A percentile compares a stretch with the other conserved stretches of the same genome.
phyloP scores from a whole-genome alignment of 2,888 invertebrate genomes.

The Abrostola tripartita region DNA sequence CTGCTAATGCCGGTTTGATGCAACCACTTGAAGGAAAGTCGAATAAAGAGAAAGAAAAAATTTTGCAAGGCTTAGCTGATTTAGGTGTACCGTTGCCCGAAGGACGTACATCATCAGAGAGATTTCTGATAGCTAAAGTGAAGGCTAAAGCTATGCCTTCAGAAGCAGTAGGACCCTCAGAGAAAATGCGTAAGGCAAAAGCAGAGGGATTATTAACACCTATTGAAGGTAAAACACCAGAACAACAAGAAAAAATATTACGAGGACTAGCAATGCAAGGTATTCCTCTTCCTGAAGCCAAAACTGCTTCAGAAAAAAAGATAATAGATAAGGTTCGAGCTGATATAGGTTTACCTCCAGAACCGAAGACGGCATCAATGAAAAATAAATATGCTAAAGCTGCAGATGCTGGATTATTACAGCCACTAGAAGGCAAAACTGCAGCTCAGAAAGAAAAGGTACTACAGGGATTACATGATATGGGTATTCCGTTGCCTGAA shows the following conservation, averaged over 20 bases:
- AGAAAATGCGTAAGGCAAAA: constrained; percentile 54
- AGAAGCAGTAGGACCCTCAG: constrained; percentile 50
- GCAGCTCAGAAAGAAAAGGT: constrained; percentile 46
- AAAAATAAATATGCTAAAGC: constrained; percentile 51
- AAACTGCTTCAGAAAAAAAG: constrained; percentile 51
- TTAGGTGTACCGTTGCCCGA: constrained; percentile 58
- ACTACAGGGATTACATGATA: constrained; percentile 23
- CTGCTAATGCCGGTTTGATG: constrained; percentile 51
- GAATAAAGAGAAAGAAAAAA: constrained; percentile 54
- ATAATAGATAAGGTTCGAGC: not conserved
- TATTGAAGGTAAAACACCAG: constrained; percentile 46
- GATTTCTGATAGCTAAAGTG: constrained; percentile 49
- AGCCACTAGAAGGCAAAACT: constrained; percentile 50
- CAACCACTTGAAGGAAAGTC: constrained; percentile 61
- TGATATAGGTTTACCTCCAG: constrained; percentile 54
- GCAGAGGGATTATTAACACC: constrained; percentile 49
- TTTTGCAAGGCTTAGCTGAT: constrained; percentile 49
- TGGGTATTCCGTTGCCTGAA: constrained; percentile 44
- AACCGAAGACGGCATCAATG: constrained; percentile 51
- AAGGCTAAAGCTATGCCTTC: constrained; percentile 48
- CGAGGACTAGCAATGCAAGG: constrained; percentile 48
- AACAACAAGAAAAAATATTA: constrained; percentile 55
- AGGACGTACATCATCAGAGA: constrained; percentile 50
- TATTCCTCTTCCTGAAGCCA: constrained; percentile 56
- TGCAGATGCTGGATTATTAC: constrained; percentile 49